Conservation (phyloP, 2,797 vertebrate genomes). For the Danio jaintianensis region DNA sequence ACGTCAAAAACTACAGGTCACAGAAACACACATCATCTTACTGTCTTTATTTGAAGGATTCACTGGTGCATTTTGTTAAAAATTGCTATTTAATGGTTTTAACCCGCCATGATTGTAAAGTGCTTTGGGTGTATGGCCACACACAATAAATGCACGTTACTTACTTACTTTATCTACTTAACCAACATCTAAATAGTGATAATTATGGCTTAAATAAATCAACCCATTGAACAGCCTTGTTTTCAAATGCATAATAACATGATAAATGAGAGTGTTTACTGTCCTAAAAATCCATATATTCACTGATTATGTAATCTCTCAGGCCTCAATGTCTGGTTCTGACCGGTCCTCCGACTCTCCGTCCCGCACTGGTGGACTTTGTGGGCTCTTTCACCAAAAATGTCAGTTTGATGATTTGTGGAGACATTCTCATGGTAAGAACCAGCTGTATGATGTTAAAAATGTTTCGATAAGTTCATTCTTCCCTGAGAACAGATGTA, state of each 20-base stretch:
- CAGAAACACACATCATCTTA: not conserved
- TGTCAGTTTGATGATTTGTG: conserved; percentile 81
- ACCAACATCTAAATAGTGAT: too few species aligned
- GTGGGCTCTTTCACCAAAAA: conserved; percentile 80
- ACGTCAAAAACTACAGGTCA: conserved; percentile 83
- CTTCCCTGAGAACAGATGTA: not conserved
- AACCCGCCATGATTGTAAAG: too few species aligned
- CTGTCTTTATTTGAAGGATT: not conserved
- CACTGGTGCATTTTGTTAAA: too few species aligned
- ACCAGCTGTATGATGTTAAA: not conserved
- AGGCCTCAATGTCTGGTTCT: conserved; percentile 83
- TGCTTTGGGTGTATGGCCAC: too few species aligned
- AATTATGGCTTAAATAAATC: not conserved
- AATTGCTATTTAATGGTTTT: not conserved
- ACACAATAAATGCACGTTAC: too few species aligned
- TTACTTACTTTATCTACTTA: not conserved
- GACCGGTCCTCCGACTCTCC: conserved; percentile 75
- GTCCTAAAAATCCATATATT: not conserved
- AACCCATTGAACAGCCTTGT: not conserved
- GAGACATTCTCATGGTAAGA: conserved; percentile 77
- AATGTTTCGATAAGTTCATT: too few species aligned
- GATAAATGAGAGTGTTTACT: not conserved
- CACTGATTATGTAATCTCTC: not conserved
- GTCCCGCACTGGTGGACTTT: conserved; percentile 81
- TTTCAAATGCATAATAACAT: not conserved